A percentile compares a stretch with the other conserved stretches of the same genome.
Conservation (phyloP, 2,113 vertebrate species). For the Cyprinus carpio region DNA sequence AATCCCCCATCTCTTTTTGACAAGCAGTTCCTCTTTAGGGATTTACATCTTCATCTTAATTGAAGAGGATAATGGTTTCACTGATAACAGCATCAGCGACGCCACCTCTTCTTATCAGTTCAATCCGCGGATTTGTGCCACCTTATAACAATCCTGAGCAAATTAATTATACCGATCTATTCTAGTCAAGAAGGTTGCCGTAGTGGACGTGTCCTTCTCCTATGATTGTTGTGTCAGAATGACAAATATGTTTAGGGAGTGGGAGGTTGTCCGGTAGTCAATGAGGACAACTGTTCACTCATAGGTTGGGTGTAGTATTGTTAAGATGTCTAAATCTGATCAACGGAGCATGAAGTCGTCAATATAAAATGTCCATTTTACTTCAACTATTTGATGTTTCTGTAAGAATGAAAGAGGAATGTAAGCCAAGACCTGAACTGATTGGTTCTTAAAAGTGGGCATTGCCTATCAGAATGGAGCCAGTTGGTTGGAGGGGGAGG, state of each 20-base stretch:
- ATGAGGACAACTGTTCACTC: conserved; percentile 59
- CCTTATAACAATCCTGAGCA: conserved; percentile 46
- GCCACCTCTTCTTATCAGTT: conserved; percentile 53
- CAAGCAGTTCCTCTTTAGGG: conserved; percentile 48
- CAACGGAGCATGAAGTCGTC: not conserved
- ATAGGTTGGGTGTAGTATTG: not conserved
- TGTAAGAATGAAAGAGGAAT: not conserved
- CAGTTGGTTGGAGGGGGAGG: not conserved
- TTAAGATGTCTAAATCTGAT: not conserved
- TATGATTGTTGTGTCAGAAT: conserved; percentile 69
- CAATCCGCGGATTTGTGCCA: conserved; percentile 56
- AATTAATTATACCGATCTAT: conserved; percentile 70
- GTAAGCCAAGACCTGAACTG: not conserved
- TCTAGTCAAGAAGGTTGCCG: conserved; percentile 65
- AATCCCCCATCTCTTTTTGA: conserved; percentile 46
- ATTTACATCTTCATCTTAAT: conserved; percentile 61
- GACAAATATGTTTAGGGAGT: conserved; percentile 68
- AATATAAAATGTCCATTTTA: not conserved
- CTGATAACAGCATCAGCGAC: conserved; percentile 50
- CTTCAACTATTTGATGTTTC: not conserved
- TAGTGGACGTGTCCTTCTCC: conserved; percentile 60
- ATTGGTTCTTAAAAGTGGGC: not conserved
- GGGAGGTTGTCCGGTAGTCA: conserved; percentile 57
- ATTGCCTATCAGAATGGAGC: not conserved
- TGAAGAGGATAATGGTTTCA: conserved; percentile 56